Evolutionary conservation across 1,140 invertebrate species (phyloP).

Genomic region (Brachionus paranguensis): DNA sequence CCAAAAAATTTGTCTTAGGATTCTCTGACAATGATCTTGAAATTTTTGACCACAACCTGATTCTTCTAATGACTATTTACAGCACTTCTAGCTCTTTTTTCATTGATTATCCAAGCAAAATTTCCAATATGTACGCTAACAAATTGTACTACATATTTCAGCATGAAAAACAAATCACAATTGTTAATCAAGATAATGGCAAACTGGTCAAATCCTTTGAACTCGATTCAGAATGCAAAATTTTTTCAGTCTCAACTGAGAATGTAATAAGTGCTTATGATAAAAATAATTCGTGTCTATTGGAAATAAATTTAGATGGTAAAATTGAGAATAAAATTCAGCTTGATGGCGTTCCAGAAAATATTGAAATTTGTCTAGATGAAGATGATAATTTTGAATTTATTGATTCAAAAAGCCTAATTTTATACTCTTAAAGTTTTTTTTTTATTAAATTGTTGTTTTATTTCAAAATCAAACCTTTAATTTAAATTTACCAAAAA

Average conservation of each 20-base stretch:
- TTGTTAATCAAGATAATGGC: background rate
- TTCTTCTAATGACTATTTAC: background rate
- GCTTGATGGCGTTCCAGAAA: background rate
- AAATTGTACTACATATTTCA: background rate
- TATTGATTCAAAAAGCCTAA: background rate
- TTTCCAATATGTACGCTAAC: background rate
- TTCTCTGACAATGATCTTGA: background rate
- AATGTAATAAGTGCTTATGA: background rate
- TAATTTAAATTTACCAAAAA: too few relatives aligned
- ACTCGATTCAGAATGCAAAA: background rate
- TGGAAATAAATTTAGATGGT: background rate
- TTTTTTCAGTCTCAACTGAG: background rate
- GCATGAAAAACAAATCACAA: background rate
- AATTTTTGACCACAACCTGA: background rate
- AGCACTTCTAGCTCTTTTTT: background rate
- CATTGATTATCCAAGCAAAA: background rate
- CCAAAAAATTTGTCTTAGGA: background rate
- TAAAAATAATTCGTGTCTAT: background rate
- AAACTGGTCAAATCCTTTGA: background rate
- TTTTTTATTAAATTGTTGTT: background rate
- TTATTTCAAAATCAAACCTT: too few relatives aligned
- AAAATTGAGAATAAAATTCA: background rate
- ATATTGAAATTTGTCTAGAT: background rate
- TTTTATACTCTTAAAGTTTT: background rate
- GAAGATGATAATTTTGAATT: background rate